Evolutionary conservation across 2,113 vertebrate genomes (phyloP).

Genomic region (Dipodomys spectabilis): DNA sequence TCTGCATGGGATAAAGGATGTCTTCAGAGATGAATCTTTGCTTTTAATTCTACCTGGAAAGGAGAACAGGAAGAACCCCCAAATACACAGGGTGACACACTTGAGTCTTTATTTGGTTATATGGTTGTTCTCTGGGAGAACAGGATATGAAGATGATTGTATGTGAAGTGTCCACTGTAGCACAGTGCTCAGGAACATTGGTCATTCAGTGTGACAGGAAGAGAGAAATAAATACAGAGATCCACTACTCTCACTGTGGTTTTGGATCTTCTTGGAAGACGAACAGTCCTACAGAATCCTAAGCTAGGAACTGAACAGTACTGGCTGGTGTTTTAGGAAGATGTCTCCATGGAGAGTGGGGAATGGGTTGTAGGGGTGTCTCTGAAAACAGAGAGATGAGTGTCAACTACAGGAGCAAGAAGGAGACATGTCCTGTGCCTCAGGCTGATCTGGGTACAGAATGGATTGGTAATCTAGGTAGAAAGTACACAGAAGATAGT

Average conservation of each 20-base stretch:
- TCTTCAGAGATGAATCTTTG: not conserved
- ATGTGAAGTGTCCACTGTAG: not conserved
- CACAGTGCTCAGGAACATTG: fast-evolving
- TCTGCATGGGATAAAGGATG: not conserved
- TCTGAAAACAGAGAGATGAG: not conserved
- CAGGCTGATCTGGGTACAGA: not conserved
- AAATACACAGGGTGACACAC: not conserved
- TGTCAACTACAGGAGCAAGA: not conserved
- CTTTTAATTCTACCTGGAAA: not conserved
- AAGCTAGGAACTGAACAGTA: not conserved
- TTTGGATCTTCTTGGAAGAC: not conserved
- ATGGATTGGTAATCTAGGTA: too few species aligned
- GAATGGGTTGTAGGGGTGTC: fast-evolving
- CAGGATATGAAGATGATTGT: fast-evolving
- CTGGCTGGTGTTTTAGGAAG: not conserved
- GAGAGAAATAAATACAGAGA: fast-evolving
- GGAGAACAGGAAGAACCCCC: not conserved
- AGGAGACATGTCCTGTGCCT: not conserved
- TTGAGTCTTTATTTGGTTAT: not conserved
- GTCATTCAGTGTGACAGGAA: fast-evolving
- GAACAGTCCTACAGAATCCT: not conserved
- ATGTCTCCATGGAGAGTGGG: fast-evolving
- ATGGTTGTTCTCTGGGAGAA: not conserved
- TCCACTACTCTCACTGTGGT: not conserved
- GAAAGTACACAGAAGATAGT: fast-evolving